These are phyloP conservation scores for Aphaenogaster rudis DNA, from an alignment of 1,140 invertebrate species.

Conservation along the genomic window DNA sequence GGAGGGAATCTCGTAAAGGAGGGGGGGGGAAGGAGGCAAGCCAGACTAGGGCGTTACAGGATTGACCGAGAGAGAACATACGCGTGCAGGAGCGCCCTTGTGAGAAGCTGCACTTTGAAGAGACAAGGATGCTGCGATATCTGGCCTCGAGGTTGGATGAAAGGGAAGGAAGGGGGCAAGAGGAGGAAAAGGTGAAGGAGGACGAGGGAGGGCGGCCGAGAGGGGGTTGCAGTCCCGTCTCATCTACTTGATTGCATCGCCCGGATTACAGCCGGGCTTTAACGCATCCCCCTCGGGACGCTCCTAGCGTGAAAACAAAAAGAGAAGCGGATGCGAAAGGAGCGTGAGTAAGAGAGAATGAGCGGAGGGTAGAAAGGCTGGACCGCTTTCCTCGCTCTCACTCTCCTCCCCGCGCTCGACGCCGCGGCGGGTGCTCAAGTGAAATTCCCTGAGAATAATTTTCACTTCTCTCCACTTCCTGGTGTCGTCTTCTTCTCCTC, in stretches of 20 bases:
- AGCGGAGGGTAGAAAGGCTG: constrained; percentile 50
- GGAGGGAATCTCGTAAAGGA: constrained; percentile 33
- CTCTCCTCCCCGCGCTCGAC: background rate
- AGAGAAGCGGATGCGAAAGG: constrained; percentile 66
- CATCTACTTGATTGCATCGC: constrained; percentile 79
- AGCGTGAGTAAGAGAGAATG: background rate
- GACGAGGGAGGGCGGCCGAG: constrained; percentile 29
- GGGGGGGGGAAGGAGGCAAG: background rate
- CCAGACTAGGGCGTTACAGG: constrained; percentile 12
- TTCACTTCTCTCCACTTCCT: constrained; percentile 70
- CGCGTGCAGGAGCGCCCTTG: constrained; percentile 26
- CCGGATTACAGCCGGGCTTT: constrained; percentile 78
- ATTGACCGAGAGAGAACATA: constrained; percentile 57
- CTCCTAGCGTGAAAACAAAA: constrained; percentile 76
- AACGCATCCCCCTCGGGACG: constrained; percentile 76
- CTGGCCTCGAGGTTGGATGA: background rate
- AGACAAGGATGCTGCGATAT: constrained; percentile 42
- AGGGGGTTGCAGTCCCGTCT: constrained; percentile 72
- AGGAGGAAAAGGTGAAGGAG: constrained; percentile 44
- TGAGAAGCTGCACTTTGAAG: constrained; percentile 46
- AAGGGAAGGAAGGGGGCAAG: background rate
- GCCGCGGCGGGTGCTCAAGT: constrained; percentile 61
- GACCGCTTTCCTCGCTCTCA: constrained; percentile 51
- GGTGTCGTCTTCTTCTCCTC: constrained; percentile 26
- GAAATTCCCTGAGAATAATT: constrained; percentile 77